These are phyloP conservation scores for Micrastur ruficollis DNA, from an alignment of 2,797 vertebrate genomes.

Conservation along the genomic window DNA sequence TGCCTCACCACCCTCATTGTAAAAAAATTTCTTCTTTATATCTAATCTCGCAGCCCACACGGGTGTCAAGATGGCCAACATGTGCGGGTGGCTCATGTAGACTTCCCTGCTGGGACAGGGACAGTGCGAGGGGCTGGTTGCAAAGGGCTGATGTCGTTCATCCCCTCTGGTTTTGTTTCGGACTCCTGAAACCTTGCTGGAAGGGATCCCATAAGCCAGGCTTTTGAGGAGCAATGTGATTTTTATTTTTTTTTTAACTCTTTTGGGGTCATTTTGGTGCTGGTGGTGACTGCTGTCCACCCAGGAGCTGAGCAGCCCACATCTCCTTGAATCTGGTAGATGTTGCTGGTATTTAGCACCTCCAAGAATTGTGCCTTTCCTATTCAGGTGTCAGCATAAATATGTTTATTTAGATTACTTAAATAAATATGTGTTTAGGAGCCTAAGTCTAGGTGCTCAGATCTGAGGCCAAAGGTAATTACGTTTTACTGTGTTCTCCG, in stretches of 20 bases:
- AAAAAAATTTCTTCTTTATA: neutral
- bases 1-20: neutral
- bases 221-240: neutral
- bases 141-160: neutral
- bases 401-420: constrained; percentile 66
- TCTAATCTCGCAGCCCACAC: fast-evolving
- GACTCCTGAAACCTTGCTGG: neutral
- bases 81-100: neutral
- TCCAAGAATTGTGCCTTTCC: constrained; percentile 25
- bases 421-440: constrained; percentile 64
- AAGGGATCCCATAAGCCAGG: neutral
- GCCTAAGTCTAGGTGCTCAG: constrained; percentile 28
- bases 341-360: constrained; percentile 25
- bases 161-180: neutral
- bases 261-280: neutral
- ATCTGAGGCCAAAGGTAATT: constrained; percentile 62
- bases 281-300: neutral
- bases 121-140: fast-evolving
- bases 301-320: neutral
- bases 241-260: neutral
- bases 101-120: neutral
- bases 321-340: neutral
- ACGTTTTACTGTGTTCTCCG: constrained; percentile 28
- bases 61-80: too few species aligned
- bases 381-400: constrained; percentile 57